These are phyloP conservation scores for Trisateles emortualis DNA, from an alignment of 2,888 invertebrate genomes.

Conservation along the genomic window DNA sequence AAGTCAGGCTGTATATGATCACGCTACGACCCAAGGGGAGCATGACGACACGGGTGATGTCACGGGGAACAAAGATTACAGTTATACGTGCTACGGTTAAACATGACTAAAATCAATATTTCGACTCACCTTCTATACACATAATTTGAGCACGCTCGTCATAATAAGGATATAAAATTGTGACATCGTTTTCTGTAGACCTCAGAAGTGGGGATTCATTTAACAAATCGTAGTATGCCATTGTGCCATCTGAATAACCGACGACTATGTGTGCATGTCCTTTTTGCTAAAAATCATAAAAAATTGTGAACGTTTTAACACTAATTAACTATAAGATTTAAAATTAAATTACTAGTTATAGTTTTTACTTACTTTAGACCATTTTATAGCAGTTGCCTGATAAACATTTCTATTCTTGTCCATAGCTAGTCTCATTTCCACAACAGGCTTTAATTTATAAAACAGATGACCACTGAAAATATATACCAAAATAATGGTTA, in stretches of 20 bases:
- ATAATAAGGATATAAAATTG: constrained; percentile 85
- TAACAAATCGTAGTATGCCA: constrained; percentile 88
- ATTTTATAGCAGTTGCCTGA: constrained; percentile 83
- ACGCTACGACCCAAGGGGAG: too few species aligned
- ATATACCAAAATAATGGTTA: background rate
- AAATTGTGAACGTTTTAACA: background rate
- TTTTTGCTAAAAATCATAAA: constrained; percentile 69
- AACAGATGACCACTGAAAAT: constrained; percentile 69
- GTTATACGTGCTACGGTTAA: too few species aligned
- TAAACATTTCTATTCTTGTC: constrained; percentile 52
- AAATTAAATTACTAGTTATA: background rate
- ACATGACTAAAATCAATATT: too few species aligned
- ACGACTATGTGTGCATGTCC: constrained; percentile 87
- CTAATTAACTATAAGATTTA: too few species aligned
- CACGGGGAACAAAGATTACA: too few species aligned
- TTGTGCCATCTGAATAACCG: constrained; percentile 89
- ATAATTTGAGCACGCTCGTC: constrained; percentile 87
- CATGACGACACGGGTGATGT: too few species aligned
- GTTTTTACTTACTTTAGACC: constrained; percentile 78
- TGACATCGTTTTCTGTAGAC: constrained; percentile 66
- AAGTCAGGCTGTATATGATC: too few species aligned
- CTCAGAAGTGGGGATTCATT: constrained; percentile 82
- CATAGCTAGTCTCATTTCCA: constrained; percentile 70
- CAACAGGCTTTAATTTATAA: constrained; percentile 79
- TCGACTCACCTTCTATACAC: constrained; percentile 84